phyloP scores from a whole-genome alignment of 2,797 vertebrate species.

The Cichlasoma orientale region DNA sequence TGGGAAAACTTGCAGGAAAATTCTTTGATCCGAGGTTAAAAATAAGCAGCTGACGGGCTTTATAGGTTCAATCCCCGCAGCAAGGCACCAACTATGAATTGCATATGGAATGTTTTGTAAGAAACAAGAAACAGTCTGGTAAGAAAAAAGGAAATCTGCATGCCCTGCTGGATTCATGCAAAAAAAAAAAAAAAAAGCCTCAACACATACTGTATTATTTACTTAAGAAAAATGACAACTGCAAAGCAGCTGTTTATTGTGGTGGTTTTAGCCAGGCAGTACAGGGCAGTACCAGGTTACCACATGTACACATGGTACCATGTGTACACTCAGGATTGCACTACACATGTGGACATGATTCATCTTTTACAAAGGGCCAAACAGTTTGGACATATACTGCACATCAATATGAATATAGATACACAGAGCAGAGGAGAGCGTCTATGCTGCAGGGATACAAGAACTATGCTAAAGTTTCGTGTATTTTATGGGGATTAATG shows the following conservation, averaged over 20 bases:
- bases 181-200: neutral
- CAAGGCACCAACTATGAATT: neutral
- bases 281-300: neutral
- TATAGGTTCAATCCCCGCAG: conserved; percentile 19
- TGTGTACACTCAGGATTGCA: too few relatives aligned
- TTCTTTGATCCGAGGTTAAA: conserved; percentile 22
- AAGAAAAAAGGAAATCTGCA: neutral
- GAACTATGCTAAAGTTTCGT: neutral
- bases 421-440: neutral
- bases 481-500: neutral
- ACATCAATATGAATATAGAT: neutral
- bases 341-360: neutral
- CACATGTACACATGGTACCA: too few relatives aligned
- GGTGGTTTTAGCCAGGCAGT: too few relatives aligned
- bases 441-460: neutral
- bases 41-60: conserved; percentile 25
- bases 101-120: conserved; percentile 1
- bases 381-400: neutral
- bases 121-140: neutral
- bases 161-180: neutral
- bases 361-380: neutral
- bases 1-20: neutral
- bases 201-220: neutral
- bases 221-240: neutral
- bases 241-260: neutral